Evolutionary conservation across 1,140 invertebrate genomes (phyloP).

Genomic region (Nomia melanderi): DNA sequence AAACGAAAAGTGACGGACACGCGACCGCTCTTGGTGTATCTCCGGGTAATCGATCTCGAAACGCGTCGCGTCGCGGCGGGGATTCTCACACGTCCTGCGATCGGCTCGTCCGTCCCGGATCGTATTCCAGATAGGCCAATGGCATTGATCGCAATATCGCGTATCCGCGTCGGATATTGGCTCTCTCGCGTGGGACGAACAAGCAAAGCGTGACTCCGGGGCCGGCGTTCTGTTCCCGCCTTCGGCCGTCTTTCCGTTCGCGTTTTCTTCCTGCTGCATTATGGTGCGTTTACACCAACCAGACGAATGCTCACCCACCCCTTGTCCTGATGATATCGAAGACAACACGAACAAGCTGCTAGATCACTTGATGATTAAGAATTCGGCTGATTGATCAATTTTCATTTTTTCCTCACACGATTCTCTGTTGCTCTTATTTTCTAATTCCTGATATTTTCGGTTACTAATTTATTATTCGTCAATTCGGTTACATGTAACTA

Average conservation of each 20-base stretch:
- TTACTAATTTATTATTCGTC: too few relatives aligned
- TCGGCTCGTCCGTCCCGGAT: constrained; percentile 46
- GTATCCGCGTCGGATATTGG: constrained; percentile 53
- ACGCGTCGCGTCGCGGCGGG: constrained; percentile 35
- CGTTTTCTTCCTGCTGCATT: constrained; percentile 30
- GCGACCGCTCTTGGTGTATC: constrained; percentile 26
- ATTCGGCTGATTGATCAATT: too few relatives aligned
- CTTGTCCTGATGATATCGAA: too few relatives aligned
- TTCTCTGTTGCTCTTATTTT: too few relatives aligned
- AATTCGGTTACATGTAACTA: too few relatives aligned
- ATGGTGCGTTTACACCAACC: too few relatives aligned
- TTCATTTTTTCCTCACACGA: too few relatives aligned
- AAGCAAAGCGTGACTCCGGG: constrained; percentile 47
- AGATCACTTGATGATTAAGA: too few relatives aligned
- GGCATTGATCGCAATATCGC: constrained; percentile 63
- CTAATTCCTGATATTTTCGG: too few relatives aligned
- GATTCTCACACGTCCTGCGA: constrained; percentile 57
- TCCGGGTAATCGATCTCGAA: constrained; percentile 53
- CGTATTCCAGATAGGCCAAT: constrained; percentile 64
- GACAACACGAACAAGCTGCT: too few relatives aligned
- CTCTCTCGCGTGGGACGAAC: constrained; percentile 55
- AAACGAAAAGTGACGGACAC: constrained; percentile 45
- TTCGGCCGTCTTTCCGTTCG: constrained; percentile 36
- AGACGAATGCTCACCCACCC: too few relatives aligned
- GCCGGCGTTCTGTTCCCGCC: constrained; percentile 13